Percentiles rank a stretch among this genome's conserved stretches.
Conservation (phyloP, 2,113 vertebrate species). For the Galeopterus variegatus region DNA sequence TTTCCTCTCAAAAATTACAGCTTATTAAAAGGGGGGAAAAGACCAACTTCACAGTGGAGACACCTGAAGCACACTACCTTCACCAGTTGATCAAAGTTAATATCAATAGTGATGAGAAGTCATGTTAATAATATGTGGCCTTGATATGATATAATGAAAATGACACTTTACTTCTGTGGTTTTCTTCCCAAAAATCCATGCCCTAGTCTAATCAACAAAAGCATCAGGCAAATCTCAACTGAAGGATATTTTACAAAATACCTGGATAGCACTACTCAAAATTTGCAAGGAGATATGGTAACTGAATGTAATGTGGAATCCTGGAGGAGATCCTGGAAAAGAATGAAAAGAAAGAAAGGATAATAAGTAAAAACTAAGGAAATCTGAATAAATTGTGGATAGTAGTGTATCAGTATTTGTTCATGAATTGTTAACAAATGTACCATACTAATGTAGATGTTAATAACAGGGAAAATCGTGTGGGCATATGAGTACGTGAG, state of each 20-base stretch:
- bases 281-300: background rate
- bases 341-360: background rate
- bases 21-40: background rate
- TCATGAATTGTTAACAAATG: background rate
- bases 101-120: background rate
- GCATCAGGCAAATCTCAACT: background rate
- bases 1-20: background rate
- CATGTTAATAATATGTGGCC: background rate
- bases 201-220: background rate
- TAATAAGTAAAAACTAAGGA: background rate
- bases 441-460: background rate
- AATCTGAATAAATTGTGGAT: background rate
- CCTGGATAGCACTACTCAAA: background rate
- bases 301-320: background rate
- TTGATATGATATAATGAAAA: slow-evolving; percentile 1
- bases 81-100: background rate
- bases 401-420: background rate
- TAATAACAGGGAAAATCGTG: background rate
- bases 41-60: background rate
- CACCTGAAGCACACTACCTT: background rate
- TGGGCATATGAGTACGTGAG: background rate
- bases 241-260: background rate
- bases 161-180: background rate
- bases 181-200: background rate
- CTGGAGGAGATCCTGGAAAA: background rate